Conservation (phyloP, 1,140 invertebrate species). For the Saccostrea echinata region DNA sequence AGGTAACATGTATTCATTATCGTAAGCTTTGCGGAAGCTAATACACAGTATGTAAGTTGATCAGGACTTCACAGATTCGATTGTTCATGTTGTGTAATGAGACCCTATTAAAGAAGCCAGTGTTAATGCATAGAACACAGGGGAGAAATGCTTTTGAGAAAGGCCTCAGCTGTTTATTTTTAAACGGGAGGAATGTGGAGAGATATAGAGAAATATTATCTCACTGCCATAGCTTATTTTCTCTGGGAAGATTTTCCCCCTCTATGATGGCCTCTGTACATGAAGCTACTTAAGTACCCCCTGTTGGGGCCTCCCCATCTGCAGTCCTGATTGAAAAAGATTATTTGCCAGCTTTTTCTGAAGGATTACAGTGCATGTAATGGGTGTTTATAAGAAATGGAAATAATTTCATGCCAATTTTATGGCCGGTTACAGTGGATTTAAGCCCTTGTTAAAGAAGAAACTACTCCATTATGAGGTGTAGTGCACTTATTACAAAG, state of each 20-base stretch:
- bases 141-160: neutral
- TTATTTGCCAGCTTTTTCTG: constrained; percentile 23
- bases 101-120: neutral
- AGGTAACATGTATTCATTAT: neutral
- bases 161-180: neutral
- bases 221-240: neutral
- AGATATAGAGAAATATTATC: neutral
- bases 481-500: neutral
- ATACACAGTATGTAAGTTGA: neutral
- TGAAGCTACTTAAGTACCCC: constrained; percentile 22
- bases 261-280: neutral
- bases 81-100: constrained; percentile 2
- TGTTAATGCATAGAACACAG: neutral
- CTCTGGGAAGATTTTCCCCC: neutral
- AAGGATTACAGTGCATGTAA: constrained; percentile 36
- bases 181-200: neutral
- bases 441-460: constrained; percentile 11
- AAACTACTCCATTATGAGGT: neutral
- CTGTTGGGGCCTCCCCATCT: neutral
- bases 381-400: constrained; percentile 27
- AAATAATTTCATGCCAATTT: constrained; percentile 32
- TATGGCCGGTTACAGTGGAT: constrained; percentile 10
- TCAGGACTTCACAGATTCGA: neutral
- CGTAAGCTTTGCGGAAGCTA: neutral
- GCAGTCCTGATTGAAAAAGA: constrained; percentile 35